These are phyloP conservation scores for Poecilus cupreus DNA, from an alignment of 2,888 invertebrate genomes.

Conservation along the genomic window DNA sequence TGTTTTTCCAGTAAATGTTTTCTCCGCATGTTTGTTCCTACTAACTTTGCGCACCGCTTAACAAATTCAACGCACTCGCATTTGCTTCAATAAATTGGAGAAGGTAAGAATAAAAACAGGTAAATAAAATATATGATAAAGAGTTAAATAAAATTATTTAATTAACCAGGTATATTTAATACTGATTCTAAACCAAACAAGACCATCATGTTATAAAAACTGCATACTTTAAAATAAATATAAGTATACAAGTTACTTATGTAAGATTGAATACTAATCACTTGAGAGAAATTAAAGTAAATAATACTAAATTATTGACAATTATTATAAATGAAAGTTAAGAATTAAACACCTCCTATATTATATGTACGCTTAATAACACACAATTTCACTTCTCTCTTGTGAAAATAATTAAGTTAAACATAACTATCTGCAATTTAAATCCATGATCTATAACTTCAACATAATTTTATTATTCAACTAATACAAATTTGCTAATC, in stretches of 20 bases:
- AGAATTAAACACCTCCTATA: no score
- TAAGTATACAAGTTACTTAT: conserved; percentile 21
- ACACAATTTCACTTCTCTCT: conserved; percentile 8
- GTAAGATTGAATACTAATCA: conserved; percentile 1
- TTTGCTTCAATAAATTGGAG: conserved; percentile 40
- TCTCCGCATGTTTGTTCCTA: conserved; percentile 47
- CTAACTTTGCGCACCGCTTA: conserved; percentile 49
- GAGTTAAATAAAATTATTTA: neutral
- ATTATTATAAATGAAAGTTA: neutral
- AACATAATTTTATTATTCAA: neutral
- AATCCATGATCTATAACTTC: neutral
- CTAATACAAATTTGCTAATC: neutral
- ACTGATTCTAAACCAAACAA: conserved; percentile 36
- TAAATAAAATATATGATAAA: conserved; percentile 44
- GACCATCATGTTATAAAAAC: neutral
- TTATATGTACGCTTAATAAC: no score
- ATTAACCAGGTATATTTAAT: conserved; percentile 27
- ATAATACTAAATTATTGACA: neutral
- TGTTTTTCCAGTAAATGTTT: conserved; percentile 45
- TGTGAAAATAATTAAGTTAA: conserved; percentile 30
- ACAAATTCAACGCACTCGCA: conserved; percentile 40
- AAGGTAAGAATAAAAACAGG: conserved; percentile 55
- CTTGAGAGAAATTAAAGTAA: conserved; percentile 23
- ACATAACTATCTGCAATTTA: neutral
- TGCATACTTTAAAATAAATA: conserved; percentile 30